A percentile compares a stretch with the other conserved stretches of the same genome.
phyloP scores from a whole-genome alignment of 1,140 invertebrate species.

The Drosophila arizonae region DNA sequence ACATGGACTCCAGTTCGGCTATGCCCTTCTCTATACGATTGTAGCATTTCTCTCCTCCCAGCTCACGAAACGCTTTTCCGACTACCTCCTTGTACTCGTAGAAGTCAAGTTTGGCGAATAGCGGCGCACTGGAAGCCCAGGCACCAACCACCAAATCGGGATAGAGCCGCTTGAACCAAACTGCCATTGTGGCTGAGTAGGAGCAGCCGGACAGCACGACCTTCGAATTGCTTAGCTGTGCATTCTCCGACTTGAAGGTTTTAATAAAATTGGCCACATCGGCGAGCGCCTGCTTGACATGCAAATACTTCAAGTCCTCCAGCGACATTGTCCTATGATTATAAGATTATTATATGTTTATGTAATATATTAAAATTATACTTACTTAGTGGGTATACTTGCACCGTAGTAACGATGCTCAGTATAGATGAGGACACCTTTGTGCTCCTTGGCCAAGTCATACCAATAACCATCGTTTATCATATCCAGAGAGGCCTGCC shows the following conservation, averaged over 20 bases:
- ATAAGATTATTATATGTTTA: background rate
- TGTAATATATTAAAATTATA: conserved; percentile 33
- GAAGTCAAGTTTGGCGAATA: conserved; percentile 83
- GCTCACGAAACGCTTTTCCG: conserved; percentile 53
- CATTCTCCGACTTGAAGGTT: conserved; percentile 83
- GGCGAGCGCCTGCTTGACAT: conserved; percentile 88
- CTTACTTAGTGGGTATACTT: conserved; percentile 87
- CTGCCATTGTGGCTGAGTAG: conserved; percentile 90
- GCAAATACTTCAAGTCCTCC: conserved; percentile 86
- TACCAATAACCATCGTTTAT: conserved; percentile 84
- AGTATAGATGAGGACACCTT: conserved; percentile 86
- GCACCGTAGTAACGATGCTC: conserved; percentile 93
- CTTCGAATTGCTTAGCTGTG: conserved; percentile 75
- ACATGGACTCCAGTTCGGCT: conserved; percentile 82
- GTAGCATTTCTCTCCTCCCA: conserved; percentile 82
- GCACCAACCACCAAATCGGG: conserved; percentile 89
- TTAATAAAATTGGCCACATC: conserved; percentile 88
- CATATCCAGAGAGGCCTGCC: conserved; percentile 84
- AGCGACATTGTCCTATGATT: conserved; percentile 83
- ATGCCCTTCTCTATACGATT: conserved; percentile 84
- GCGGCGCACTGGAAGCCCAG: conserved; percentile 89
- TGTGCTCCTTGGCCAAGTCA: conserved; percentile 84
- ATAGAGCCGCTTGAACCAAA: conserved; percentile 90
- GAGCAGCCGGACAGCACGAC: conserved; percentile 90
- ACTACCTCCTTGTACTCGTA: conserved; percentile 65